These are phyloP conservation scores for Drosophila repletoides DNA, from an alignment of 1,140 invertebrate species.

Conservation along the genomic window DNA sequence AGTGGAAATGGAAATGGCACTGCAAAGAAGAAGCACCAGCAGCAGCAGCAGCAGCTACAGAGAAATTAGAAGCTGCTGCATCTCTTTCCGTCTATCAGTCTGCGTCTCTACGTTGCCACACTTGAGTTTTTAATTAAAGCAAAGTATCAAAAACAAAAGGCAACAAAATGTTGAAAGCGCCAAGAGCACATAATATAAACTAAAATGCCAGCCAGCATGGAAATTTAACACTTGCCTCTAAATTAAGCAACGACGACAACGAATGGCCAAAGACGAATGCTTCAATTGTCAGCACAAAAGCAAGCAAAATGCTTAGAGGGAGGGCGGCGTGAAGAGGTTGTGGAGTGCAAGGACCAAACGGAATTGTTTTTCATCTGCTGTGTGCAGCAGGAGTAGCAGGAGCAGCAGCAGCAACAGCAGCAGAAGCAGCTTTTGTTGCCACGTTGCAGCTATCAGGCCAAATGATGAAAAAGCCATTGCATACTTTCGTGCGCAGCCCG, in stretches of 20 bases:
- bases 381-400: constrained; percentile 8
- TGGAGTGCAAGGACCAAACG: constrained; percentile 16
- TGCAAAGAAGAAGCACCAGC: neutral
- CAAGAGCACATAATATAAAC: constrained; percentile 51
- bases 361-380: constrained; percentile 69
- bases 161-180: constrained; percentile 67
- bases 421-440: constrained; percentile 65
- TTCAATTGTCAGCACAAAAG: constrained; percentile 60
- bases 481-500: constrained; percentile 75
- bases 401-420: neutral
- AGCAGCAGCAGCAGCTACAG: neutral
- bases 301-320: neutral
- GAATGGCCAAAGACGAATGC: constrained; percentile 58
- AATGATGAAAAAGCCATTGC: constrained; percentile 79
- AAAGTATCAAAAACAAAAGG: constrained; percentile 66
- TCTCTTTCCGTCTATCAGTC: neutral
- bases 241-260: constrained; percentile 68
- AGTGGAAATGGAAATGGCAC: too few relatives aligned
- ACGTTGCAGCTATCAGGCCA: constrained; percentile 73
- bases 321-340: too few relatives aligned
- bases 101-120: constrained; percentile 41
- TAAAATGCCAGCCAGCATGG: constrained; percentile 70
- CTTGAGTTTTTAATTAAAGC: constrained; percentile 79
- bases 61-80: neutral
- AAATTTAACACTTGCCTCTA: constrained; percentile 75